Conservation (phyloP, 1,140 invertebrate genomes). For the Armadillidium nasatum region DNA sequence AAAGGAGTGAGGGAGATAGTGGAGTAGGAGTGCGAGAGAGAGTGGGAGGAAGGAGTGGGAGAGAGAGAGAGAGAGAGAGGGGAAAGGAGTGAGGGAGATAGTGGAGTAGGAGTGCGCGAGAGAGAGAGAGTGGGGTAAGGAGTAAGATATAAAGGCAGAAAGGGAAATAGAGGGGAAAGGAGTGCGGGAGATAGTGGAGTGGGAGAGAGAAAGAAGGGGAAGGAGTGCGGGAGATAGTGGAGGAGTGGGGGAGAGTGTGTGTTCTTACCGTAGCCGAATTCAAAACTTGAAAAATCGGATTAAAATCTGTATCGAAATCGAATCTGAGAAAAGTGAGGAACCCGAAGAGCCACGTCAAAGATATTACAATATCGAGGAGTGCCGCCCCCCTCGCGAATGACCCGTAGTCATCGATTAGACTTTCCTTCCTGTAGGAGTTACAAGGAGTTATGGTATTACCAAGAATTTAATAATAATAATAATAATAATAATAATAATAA, state of each 20-base stretch:
- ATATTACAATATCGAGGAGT: conserved; percentile 36
- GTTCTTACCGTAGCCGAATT: conserved; percentile 25
- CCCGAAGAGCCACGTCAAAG: conserved; percentile 38
- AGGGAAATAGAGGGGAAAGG: neutral
- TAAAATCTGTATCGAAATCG: conserved; percentile 22
- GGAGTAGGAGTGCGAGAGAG: too few relatives aligned
- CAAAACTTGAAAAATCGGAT: conserved; percentile 34
- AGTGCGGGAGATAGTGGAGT: too few relatives aligned
- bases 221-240: neutral
- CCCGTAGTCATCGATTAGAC: conserved; percentile 32
- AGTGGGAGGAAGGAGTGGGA: too few relatives aligned
- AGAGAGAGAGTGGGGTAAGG: neutral
- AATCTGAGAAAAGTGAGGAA: conserved; percentile 28
- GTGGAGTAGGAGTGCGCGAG: too few relatives aligned
- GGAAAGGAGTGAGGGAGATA: too few relatives aligned
- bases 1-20: too few relatives aligned
- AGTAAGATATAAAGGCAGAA: too few relatives aligned
- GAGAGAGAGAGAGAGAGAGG: too few relatives aligned
- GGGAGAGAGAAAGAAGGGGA: too few relatives aligned
- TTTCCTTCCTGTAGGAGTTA: conserved; percentile 31
- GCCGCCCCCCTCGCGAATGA: conserved; percentile 36
- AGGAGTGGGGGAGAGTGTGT: neutral
- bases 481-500: neutral
- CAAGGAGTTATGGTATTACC: neutral
- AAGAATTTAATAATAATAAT: neutral